Evolutionary conservation across 2,113 vertebrate genomes (phyloP), one percentile per base, ranked within the genome.

Genomic region (Bungarus multicinctus): DNA sequence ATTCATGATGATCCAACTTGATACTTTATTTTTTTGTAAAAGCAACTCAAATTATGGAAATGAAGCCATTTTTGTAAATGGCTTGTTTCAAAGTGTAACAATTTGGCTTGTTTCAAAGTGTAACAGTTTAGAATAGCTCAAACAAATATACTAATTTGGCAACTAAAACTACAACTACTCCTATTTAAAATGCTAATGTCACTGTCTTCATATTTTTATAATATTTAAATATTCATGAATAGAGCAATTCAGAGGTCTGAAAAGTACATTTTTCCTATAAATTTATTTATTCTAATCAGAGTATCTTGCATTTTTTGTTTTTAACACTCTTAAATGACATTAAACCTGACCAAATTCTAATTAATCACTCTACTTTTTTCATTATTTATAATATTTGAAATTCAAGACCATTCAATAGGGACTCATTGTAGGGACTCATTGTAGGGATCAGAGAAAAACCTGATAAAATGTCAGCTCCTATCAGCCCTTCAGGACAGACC

Each of bases 141-240:
- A 93, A 92, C n/a, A 94, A 7, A 74, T 91, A 91, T 0, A 11
- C 1, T 93, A 94, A 74, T 92, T 90, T 92, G 60, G 94, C 52
- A 89, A 25, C 12, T 88, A 6, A 54, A 93, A 95, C 55, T 92
- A 6, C 45, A 92, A 95, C 55, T 93, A 58, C 52, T 12, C 43
- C 1, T 55, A n/a, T 34, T 81, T 81, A 30, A 81, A 23, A 64
- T 93, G 58, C 30, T 90, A 34, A 22, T 86, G 54, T 7, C 43
- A 92, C 86, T 91, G 57, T 34, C 3, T 45, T 90, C 74, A n/a
- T 3, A 25, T 30, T 5, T 89, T 4, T 5, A 85, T 14, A 20
- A 34, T 69, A 34, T 69, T 69, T 69, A 69, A 69, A 34, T 34
- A 34, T 69, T 69, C 30, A 69, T 69, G 7, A 34, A 34, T 69